Conservation (phyloP, 2,888 invertebrate genomes). For the Lissocephala sabroskyi region DNA sequence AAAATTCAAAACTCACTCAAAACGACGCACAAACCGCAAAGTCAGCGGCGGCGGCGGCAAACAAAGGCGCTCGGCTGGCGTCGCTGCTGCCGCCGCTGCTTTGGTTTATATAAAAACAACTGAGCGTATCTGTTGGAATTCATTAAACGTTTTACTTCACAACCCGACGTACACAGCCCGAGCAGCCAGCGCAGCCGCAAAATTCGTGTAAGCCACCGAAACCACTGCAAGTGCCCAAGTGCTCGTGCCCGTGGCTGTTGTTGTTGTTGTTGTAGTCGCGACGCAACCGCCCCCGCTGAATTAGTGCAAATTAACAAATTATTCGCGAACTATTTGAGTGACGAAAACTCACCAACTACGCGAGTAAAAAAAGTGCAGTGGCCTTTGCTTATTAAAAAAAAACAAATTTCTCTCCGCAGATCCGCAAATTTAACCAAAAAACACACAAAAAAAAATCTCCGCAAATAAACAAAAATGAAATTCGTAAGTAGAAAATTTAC, state of each 20-base stretch:
- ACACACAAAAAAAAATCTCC: background rate
- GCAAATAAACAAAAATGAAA: slow-evolving; percentile 45
- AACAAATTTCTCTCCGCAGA: background rate
- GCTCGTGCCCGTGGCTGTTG: too few species aligned
- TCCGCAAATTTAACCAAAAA: background rate
- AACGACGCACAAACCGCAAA: slow-evolving; percentile 33
- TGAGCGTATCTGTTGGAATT: slow-evolving; percentile 65
- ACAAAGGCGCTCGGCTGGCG: background rate
- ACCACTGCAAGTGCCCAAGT: background rate
- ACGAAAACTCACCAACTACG: background rate
- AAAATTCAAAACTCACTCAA: slow-evolving; percentile 26
- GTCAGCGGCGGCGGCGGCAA: slow-evolving; percentile 10
- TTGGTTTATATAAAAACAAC: slow-evolving; percentile 68
- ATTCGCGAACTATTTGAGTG: too few species aligned
- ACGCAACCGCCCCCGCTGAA: too few species aligned
- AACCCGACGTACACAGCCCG: slow-evolving; percentile 46
- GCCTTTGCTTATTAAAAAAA: background rate
- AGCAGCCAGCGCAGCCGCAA: slow-evolving; percentile 15
- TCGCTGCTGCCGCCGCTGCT: slow-evolving; percentile 24
- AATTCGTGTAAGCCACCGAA: slow-evolving; percentile 40
- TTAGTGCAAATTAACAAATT: too few species aligned
- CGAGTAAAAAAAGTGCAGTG: background rate
- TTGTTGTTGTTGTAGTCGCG: too few species aligned
- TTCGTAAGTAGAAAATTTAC: slow-evolving; percentile 48
- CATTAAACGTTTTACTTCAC: slow-evolving; percentile 68